Base-by-base conservation (phyloP, 1,140 invertebrate species). In the Prorops nasuta region DNA sequence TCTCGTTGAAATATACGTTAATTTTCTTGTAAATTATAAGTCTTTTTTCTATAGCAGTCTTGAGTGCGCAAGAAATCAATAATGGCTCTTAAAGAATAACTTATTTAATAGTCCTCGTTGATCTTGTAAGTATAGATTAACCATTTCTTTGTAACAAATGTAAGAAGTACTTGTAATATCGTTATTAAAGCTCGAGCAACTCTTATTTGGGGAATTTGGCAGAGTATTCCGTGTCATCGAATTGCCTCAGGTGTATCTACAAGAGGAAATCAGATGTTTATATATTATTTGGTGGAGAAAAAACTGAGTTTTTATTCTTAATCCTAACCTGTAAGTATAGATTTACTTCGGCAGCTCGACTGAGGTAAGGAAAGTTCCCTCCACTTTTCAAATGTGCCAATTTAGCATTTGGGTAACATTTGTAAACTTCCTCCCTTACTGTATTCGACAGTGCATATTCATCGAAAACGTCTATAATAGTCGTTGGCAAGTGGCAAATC, bases 301-400 rank as follows among this genome's bases (percentile, higher is more conserved):
- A 28, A 28, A 6, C 24, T 28, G 10, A n/a, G n/a, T n/a, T n/a
- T n/a, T n/a, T n/a, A n/a, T n/a, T n/a, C n/a, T 28, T 28, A 10
- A 22, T 8, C 64, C 69, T 79, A 80, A 93, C 92, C 81, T 92
- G 84, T 67, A 96, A 81, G 81, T 94, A 90, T 44, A 95, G 79
- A 79, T 94, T 94, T 16, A 95, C 91, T 82, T 96, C 92, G 63
- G 89, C 88, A 71, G 87, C 86, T 70, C 90, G 83, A 72, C 92
- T 93, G 35, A 96, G 79, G 67, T 94, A 96, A 3, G 92, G 92
- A 76, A 95, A 96, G 77, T 95, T 94, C 3, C 92, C 92, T 6
- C 92, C 92, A 61, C 80, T 86, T 69, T 96, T 95, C 12, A 95
- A 76, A 76, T 94, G 90, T 3, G 91, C 92, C 51, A 92, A 64